These are phyloP conservation scores for Batillaria attramentaria DNA, from an alignment of 1,140 invertebrate species.

Conservation along the genomic window DNA sequence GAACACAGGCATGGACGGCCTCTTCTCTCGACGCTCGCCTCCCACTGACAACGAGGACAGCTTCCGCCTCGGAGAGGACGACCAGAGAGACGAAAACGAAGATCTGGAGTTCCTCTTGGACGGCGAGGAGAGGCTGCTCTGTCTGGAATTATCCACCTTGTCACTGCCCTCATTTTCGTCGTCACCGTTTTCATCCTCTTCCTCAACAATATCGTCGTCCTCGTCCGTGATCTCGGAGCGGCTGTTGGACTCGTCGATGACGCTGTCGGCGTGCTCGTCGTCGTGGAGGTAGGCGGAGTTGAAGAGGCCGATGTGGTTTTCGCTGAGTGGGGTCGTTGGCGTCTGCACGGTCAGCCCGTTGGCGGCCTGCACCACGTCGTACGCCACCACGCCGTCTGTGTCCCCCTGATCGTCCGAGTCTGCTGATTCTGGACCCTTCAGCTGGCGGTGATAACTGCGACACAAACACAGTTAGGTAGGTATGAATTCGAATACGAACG, in stretches of 20 bases:
- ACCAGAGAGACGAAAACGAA: neutral
- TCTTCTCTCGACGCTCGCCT: neutral
- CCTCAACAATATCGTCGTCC: neutral
- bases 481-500: no score
- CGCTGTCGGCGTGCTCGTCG: conserved; percentile 12
- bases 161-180: neutral
- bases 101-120: conserved; percentile 9
- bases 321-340: conserved; percentile 2
- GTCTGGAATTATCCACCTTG: neutral
- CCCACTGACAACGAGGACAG: neutral
- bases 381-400: neutral
- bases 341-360: neutral
- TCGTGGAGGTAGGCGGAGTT: conserved; percentile 25
- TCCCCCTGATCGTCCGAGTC: neutral
- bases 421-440: neutral
- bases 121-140: neutral
- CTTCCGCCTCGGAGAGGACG: conserved; percentile 26
- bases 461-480: no score
- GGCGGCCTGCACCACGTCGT: neutral
- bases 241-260: conserved; percentile 11
- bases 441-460: conserved; percentile 30
- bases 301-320: conserved; percentile 30
- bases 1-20: neutral
- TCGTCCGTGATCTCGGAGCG: neutral
- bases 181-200: conserved; percentile 1